Evolutionary conservation across 2,113 vertebrate genomes (phyloP).

Genomic region (Xiphophorus maculatus): DNA sequence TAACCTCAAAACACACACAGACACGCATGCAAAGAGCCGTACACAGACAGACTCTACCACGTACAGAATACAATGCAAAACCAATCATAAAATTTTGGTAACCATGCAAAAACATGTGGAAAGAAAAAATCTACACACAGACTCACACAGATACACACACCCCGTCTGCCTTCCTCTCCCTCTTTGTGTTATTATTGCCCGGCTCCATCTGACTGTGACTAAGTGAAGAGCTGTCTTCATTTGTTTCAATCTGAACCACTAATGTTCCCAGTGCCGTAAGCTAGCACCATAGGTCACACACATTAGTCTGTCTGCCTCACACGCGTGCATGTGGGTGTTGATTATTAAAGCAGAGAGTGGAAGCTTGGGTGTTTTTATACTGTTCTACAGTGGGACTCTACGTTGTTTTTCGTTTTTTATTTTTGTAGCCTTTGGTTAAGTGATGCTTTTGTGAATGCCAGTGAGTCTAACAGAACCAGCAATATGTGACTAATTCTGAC

Average conservation of each 20-base stretch:
- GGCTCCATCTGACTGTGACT: constrained; percentile 70
- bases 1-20: constrained; percentile 29
- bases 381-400: neutral
- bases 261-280: constrained; percentile 70
- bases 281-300: constrained; percentile 71
- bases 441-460: neutral
- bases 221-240: constrained; percentile 77
- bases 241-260: constrained; percentile 75
- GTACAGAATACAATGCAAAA: neutral
- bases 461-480: neutral
- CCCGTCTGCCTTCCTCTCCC: constrained; percentile 10
- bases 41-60: neutral
- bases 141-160: constrained; percentile 1
- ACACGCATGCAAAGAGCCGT: neutral
- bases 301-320: constrained; percentile 55
- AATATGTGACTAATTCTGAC: neutral
- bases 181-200: constrained; percentile 64
- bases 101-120: neutral
- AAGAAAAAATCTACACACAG: neutral
- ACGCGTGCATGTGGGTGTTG: constrained; percentile 7
- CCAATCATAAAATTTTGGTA: neutral
- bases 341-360: constrained; percentile 16
- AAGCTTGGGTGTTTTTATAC: constrained; percentile 6
- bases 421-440: neutral
- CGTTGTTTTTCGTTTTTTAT: neutral